These are phyloP conservation scores for Sebastes paucispinis DNA, from an alignment of 2,797 vertebrate genomes.

Conservation along the genomic window DNA sequence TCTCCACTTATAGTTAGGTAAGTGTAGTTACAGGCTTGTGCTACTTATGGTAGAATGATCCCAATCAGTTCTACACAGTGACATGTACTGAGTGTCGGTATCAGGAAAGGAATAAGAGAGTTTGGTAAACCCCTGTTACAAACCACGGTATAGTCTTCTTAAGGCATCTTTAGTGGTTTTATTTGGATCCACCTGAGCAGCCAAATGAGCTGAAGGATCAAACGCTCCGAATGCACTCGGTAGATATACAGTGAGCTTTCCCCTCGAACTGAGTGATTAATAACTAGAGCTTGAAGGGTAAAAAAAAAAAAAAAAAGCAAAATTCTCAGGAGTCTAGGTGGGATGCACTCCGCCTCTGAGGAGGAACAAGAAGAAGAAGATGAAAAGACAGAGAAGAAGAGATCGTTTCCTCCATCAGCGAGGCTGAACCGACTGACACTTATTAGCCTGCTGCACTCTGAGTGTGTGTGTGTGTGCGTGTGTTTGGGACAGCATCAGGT, in stretches of 20 bases:
- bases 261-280: constrained; percentile 9
- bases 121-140: background rate
- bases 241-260: background rate
- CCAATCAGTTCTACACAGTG: background rate
- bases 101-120: background rate
- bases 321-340: constrained; percentile 21
- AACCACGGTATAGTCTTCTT: background rate
- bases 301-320: background rate
- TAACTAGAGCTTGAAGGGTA: constrained; percentile 10
- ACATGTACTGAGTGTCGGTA: background rate
- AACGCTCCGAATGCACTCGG: background rate
- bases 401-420: constrained; percentile 22
- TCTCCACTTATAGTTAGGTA: background rate
- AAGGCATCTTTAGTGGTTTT: background rate
- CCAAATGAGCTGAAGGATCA: background rate
- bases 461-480: background rate
- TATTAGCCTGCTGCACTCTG: constrained; percentile 19
- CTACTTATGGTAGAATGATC: background rate
- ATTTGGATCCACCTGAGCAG: background rate
- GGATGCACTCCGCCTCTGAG: constrained; percentile 2
- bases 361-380: constrained; percentile 24
- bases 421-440: constrained; percentile 6
- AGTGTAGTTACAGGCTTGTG: background rate
- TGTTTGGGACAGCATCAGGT: background rate
- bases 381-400: constrained; percentile 19